phyloP scores from a whole-genome alignment of 2,888 invertebrate genomes.

The Halictus ligatus region DNA sequence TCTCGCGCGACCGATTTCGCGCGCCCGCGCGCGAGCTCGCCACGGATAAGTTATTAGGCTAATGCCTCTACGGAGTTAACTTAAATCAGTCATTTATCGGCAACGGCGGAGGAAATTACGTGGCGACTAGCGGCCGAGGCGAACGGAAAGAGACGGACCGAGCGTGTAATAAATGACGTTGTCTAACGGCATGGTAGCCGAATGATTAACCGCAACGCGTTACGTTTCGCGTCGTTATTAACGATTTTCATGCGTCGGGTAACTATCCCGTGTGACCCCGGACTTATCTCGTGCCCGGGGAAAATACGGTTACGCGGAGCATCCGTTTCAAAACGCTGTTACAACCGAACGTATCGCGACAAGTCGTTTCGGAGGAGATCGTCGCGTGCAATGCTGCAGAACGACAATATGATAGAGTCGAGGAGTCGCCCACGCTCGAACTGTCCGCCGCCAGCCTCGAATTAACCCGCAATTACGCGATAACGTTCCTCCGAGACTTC shows the following conservation, averaged over 20 bases:
- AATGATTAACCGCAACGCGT: conserved; percentile 36
- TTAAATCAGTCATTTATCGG: conserved; percentile 50
- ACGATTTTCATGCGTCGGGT: conserved; percentile 25
- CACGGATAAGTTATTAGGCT: conserved; percentile 48
- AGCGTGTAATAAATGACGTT: conserved; percentile 44
- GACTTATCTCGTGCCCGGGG: not conserved
- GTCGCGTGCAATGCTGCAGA: conserved; percentile 63
- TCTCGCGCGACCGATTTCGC: conserved; percentile 30
- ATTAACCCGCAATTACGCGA: conserved; percentile 82
- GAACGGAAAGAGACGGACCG: not conserved
- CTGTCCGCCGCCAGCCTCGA: conserved; percentile 77
- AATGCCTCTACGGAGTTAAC: conserved; percentile 42
- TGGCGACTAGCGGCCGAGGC: not conserved
- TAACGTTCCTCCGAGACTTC: conserved; percentile 71
- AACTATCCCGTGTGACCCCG: conserved; percentile 32
- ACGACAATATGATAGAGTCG: conserved; percentile 60
- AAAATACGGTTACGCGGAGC: not conserved
- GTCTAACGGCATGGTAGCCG: conserved; percentile 33
- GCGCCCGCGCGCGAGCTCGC: not conserved
- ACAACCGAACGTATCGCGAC: not conserved
- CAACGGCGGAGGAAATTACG: conserved; percentile 33
- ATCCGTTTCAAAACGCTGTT: not conserved
- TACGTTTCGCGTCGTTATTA: conserved; percentile 38
- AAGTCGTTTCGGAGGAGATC: not conserved
- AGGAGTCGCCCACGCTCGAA: conserved; percentile 77